Percentiles rank a stretch among this genome's conserved stretches.
Conservation (phyloP, 1,140 invertebrate genomes). For the Achatina immaculata region DNA sequence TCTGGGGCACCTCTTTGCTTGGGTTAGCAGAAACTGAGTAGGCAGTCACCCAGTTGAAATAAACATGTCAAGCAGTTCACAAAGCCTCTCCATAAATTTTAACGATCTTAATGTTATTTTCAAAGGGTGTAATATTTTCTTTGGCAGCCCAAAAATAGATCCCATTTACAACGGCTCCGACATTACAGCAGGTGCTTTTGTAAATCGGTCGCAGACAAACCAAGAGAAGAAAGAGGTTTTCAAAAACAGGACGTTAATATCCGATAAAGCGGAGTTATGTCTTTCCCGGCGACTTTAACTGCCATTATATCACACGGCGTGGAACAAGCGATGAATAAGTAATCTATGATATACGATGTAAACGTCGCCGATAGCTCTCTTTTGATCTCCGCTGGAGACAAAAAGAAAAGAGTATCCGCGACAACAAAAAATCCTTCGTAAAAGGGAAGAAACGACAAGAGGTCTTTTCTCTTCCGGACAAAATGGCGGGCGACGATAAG, state of each 20-base stretch:
- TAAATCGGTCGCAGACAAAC: neutral
- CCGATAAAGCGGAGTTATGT: neutral
- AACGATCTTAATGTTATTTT: neutral
- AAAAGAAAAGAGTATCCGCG: neutral
- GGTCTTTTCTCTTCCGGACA: neutral
- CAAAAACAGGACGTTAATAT: constrained; percentile 1
- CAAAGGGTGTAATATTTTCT: neutral
- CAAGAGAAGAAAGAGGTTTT: neutral
- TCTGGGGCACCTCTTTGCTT: no score
- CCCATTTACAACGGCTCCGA: neutral
- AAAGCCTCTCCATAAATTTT: neutral
- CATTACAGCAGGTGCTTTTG: neutral
- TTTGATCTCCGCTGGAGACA: neutral
- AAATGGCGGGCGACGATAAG: neutral
- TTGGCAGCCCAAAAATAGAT: neutral
- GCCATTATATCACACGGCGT: constrained; percentile 11
- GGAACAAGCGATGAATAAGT: constrained; percentile 8
- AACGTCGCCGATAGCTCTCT: neutral
- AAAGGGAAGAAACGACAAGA: no score
- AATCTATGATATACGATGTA: constrained; percentile 5
- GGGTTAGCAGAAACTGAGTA: no score
- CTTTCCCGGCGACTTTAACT: constrained; percentile 7
- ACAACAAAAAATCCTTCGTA: neutral
- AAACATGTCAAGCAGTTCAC: neutral
- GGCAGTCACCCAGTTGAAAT: no score